Evolutionary conservation across 2,797 vertebrate genomes (phyloP), one percentile per base, ranked within the genome.

Genomic region (Lepus townsendii): DNA sequence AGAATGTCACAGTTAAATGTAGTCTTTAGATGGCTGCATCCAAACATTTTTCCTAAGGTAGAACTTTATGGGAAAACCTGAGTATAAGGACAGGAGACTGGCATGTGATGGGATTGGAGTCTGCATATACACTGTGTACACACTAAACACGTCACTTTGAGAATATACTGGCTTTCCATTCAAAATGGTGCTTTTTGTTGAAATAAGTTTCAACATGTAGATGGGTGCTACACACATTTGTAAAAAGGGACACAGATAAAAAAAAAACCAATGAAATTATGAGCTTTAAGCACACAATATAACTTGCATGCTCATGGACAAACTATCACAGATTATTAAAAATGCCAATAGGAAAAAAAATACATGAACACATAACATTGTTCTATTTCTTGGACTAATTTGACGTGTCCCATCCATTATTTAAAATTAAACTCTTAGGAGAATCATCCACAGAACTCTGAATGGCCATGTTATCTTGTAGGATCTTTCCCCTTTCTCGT

Each of bases 161-260:
- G 68, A 86, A 83, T 72, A 14, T 79, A 88, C 27, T 68, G 14
- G 22, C 66, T 82, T 95, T 93, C 7, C 17, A 26, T 20, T 17
- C 35, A 89, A 32, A 86, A 63, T 42, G n/a, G 32, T 89, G 22
- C 38, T 83, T 91, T 93, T 91, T 1, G 2, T 92, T 63, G 88
- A 80, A 90, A 71, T 4, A 47, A 47, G 42, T 47, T 47, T 47
- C 42, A 47, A 47, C 42, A 47, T 47, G 42, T 92, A 54, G 0
- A 65, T 80, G 5, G 38, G 32, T 7, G 10, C 20, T 60, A 35
- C 11, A 79, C 24, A 57, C 7, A 50, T 42, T 71, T 85, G 16
- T 88, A 95, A 96, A 65, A 50, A 91, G 96, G 69, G 17, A 17
- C 14, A 20, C 19, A 20, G 54, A 93, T 32, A 88, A 92, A 89